Conservation (phyloP, 2,797 vertebrate genomes). For the Microcaecilia unicolor region DNA sequence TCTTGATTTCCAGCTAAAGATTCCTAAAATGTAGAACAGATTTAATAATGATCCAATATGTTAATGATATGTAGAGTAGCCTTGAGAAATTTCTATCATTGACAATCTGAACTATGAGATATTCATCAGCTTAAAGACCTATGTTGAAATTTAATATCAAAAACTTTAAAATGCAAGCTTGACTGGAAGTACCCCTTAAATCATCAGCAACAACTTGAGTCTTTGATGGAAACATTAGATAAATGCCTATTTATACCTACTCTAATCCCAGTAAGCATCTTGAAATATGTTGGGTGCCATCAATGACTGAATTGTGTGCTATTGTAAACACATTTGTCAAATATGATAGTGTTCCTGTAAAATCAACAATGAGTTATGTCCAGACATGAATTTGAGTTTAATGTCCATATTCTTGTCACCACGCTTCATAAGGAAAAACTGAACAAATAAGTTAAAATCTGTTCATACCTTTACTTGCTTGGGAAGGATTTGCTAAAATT, state of each 20-base stretch:
- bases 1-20: neutral
- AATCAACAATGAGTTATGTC: neutral
- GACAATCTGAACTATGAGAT: constrained; percentile 1
- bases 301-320: neutral
- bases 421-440: too few species aligned
- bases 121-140: neutral
- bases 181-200: constrained; percentile 1
- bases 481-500: too few species aligned
- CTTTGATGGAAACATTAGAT: neutral
- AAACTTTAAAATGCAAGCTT: neutral
- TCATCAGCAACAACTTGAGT: neutral
- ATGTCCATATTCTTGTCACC: neutral
- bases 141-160: constrained; percentile 1
- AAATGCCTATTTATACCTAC: neutral
- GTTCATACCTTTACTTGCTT: too few species aligned
- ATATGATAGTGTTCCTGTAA: neutral
- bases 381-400: neutral
- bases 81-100: neutral
- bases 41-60: neutral
- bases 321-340: neutral
- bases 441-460: neutral
- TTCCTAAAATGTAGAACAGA: neutral
- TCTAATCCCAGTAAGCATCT: neutral
- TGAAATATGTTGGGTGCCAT: neutral
- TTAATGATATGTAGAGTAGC: neutral